Evolutionary conservation across 1,140 invertebrate genomes (phyloP), one percentile per base, ranked within the genome.

Genomic region (Hycleus cichorii): DNA sequence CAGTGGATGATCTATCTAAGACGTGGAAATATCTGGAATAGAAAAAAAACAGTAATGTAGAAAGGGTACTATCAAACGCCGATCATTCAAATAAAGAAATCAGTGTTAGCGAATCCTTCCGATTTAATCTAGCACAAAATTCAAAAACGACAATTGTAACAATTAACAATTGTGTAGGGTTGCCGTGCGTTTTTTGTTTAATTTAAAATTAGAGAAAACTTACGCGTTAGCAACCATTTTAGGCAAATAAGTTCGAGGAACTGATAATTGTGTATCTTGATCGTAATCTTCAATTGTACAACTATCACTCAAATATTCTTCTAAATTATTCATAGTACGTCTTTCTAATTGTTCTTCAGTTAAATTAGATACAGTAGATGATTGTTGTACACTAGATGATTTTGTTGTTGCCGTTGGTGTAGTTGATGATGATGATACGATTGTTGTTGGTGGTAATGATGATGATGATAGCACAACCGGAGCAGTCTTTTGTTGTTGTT

Each of bases 1-100:
- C 62, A 53, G 70, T 69, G 10, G 66, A 67, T 9, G 75, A 72
- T 66, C 76, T 64, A 54, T 74, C 69, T 57, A 78, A 59, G 12
- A 69, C 59, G 47, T 57, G 45, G 9, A 63, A 56, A 49, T 64
- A 70, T 58, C 69, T 71, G 44, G 9, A 66, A 70, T 26, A 47
- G 56, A 57, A 58, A 58, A 11, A 10, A 24, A 27, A n/a, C n/a
- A n/a, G 6, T 38, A 52, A 8, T 64, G 63, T 64, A 25, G 63
- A 42, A 54, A 53, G 63, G 63, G 38, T 52, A 62, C 63, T 64
- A 64, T 62, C 63, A 64, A 64, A 64, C 63, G 40, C 58, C 64
- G 64, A 52, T 64, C 57, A 59, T 60, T 18, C 49, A 53, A 47
- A 39, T 32, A n/a, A 18, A 18, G 46, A 32, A 58, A 60, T 42